Percentiles rank a stretch among this genome's conserved stretches.
Conservation (phyloP, 2,888 invertebrate genomes). For the Drosophila neutralis region DNA sequence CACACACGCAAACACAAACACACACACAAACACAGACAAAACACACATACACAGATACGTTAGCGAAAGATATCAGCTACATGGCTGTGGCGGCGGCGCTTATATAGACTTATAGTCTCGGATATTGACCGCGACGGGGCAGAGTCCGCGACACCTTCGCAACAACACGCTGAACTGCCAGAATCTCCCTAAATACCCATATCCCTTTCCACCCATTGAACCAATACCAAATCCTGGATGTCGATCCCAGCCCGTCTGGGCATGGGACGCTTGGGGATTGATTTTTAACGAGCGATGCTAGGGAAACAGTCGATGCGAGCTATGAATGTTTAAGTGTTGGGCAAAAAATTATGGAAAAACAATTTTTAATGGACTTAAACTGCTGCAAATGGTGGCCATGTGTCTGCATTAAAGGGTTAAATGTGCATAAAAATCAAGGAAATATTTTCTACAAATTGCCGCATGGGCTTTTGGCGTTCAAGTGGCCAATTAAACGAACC, state of each 20-base stretch:
- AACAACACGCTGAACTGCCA: constrained; percentile 32
- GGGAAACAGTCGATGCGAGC: constrained; percentile 43
- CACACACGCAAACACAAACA: constrained; percentile 31
- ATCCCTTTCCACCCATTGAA: background rate
- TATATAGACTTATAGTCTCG: constrained; percentile 78
- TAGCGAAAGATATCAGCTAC: constrained; percentile 61
- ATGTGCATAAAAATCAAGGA: constrained; percentile 60
- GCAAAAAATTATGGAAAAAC: constrained; percentile 76
- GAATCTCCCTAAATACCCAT: constrained; percentile 14
- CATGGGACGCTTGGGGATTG: constrained; percentile 71
- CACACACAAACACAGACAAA: constrained; percentile 12
- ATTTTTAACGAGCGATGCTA: constrained; percentile 75
- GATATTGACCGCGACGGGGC: constrained; percentile 71
- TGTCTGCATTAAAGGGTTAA: constrained; percentile 73
- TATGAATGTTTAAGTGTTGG: constrained; percentile 53
- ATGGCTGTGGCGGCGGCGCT: constrained; percentile 62
- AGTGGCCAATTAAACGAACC: constrained; percentile 58
- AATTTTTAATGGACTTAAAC: constrained; percentile 77
- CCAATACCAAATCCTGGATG: constrained; percentile 19
- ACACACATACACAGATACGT: constrained; percentile 35
- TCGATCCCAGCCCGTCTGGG: constrained; percentile 12
- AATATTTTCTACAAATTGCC: constrained; percentile 59
- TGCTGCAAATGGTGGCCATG: constrained; percentile 62
- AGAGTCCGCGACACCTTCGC: constrained; percentile 71
- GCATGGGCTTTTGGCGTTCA: constrained; percentile 50